These are phyloP conservation scores for Laspeyria flexula DNA, from an alignment of 2,888 invertebrate genomes.

Conservation along the genomic window DNA sequence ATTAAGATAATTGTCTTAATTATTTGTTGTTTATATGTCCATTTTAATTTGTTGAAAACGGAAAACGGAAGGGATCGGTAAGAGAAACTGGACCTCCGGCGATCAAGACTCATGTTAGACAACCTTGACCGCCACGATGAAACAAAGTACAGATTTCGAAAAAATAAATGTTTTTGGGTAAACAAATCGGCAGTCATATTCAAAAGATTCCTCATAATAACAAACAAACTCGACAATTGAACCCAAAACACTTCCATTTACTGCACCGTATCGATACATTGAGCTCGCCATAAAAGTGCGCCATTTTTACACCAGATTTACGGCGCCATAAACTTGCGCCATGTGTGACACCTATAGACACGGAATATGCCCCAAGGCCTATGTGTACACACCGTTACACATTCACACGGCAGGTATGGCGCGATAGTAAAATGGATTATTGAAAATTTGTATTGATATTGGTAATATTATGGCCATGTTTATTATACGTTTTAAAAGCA, in stretches of 20 bases:
- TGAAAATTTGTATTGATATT: neutral
- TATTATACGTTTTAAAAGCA: neutral
- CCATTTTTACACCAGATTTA: conserved; percentile 34
- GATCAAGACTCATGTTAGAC: too few species aligned
- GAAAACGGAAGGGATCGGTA: too few species aligned
- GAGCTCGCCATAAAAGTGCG: conserved; percentile 24
- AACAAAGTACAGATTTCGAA: too few species aligned
- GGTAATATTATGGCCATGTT: neutral
- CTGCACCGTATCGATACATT: conserved; percentile 18
- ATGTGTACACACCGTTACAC: neutral
- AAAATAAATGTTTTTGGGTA: too few species aligned
- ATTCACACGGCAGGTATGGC: neutral
- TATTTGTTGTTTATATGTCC: conserved; percentile 2
- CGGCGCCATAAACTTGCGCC: conserved; percentile 26
- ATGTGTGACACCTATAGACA: conserved; percentile 10
- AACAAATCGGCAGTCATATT: too few species aligned
- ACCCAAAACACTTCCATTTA: conserved; percentile 11
- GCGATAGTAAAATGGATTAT: neutral
- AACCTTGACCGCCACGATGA: too few species aligned
- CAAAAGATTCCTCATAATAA: too few species aligned
- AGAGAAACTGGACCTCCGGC: too few species aligned
- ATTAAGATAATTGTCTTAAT: conserved; percentile 4
- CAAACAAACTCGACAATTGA: conserved; percentile 14
- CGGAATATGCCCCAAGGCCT: neutral
- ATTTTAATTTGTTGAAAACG: too few species aligned